These are phyloP conservation scores for Sciaenops ocellatus DNA, from an alignment of 2,797 vertebrate genomes.

Conservation along the genomic window DNA sequence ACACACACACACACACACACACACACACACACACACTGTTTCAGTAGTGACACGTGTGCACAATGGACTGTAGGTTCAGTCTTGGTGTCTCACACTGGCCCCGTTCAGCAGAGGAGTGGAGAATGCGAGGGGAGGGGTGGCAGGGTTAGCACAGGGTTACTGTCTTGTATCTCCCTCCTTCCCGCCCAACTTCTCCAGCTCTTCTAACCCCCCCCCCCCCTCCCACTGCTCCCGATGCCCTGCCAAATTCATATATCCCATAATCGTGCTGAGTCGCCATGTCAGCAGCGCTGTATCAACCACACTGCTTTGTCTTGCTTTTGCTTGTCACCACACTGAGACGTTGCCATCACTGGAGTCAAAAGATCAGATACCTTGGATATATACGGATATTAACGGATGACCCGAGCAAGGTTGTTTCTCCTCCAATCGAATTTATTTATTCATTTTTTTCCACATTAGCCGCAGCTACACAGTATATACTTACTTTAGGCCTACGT, in stretches of 20 bases:
- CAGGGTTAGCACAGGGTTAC: conserved; percentile 71
- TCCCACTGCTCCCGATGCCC: conserved; percentile 61
- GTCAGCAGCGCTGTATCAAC: conserved; percentile 71
- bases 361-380: conserved; percentile 57
- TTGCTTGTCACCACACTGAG: conserved; percentile 58
- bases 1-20: conserved; percentile 11
- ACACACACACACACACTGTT: conserved; percentile 14
- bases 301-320: conserved; percentile 70
- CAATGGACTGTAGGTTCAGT: conserved; percentile 55
- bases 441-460: background rate
- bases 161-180: conserved; percentile 49
- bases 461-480: background rate
- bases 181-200: conserved; percentile 41
- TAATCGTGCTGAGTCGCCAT: conserved; percentile 70
- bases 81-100: conserved; percentile 57
- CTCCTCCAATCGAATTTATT: background rate
- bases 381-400: conserved; percentile 26
- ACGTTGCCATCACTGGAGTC: conserved; percentile 56
- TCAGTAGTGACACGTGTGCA: conserved; percentile 24
- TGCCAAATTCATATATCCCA: conserved; percentile 79
- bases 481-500: conserved; percentile 11
- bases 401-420: background rate
- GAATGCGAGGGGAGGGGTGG: conserved; percentile 53
- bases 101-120: conserved; percentile 55
- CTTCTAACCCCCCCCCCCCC: conserved; percentile 49